These are phyloP conservation scores for Phylloscopus trochilus DNA, from an alignment of 2,113 vertebrate genomes.

Conservation along the genomic window DNA sequence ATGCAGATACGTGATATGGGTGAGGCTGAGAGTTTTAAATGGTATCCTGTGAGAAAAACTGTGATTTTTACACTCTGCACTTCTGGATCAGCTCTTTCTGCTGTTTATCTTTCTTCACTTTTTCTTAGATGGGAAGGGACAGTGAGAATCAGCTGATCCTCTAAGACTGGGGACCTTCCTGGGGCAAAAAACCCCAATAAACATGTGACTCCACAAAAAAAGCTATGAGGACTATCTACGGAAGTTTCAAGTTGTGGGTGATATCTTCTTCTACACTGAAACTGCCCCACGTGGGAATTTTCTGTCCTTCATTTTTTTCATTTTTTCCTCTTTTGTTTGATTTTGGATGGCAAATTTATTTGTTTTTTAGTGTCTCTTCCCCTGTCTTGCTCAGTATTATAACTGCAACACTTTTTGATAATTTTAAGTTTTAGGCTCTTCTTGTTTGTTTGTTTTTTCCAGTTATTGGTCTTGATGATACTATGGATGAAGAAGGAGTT, in stretches of 20 bases:
- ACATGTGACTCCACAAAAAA: slow-evolving; percentile 46
- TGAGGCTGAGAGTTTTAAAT: not conserved
- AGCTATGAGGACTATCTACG: slow-evolving; percentile 1
- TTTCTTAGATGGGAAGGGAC: slow-evolving; percentile 57
- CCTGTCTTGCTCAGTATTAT: not conserved
- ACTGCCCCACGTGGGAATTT: slow-evolving; percentile 6
- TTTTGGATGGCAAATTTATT: not conserved
- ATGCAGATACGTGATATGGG: not conserved
- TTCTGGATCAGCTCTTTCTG: slow-evolving; percentile 62
- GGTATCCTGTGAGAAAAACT: not conserved
- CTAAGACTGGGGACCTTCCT: slow-evolving; percentile 51
- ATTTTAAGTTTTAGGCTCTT: slow-evolving; percentile 49
- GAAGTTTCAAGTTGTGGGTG: slow-evolving; percentile 39
- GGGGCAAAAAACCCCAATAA: not conserved
- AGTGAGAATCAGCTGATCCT: slow-evolving; percentile 61
- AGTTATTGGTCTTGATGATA: slow-evolving; percentile 82
- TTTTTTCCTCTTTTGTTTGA: not conserved
- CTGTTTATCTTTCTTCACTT: slow-evolving; percentile 58
- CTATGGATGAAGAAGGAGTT: slow-evolving; percentile 81
- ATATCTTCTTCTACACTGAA: slow-evolving; percentile 19
- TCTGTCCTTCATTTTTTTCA: slow-evolving; percentile 1
- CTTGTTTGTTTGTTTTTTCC: slow-evolving; percentile 46
- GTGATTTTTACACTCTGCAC: not conserved
- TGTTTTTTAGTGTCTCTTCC: not conserved
- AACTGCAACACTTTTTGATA: not conserved